phyloP scores from a whole-genome alignment of 2,797 vertebrate genomes.

The Pangasius macronema region DNA sequence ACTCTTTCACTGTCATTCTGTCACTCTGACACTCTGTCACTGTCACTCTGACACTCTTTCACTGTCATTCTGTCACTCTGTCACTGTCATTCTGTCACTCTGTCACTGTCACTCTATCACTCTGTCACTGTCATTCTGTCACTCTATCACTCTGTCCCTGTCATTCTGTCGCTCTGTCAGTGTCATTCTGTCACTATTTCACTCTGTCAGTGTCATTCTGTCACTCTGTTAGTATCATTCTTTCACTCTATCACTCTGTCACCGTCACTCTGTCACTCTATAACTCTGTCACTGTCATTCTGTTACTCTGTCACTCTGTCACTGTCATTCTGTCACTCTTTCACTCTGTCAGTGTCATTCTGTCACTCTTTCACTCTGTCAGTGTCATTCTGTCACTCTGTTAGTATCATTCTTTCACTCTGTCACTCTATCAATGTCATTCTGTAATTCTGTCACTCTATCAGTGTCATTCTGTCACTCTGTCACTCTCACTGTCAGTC shows the following conservation, averaged over 20 bases:
- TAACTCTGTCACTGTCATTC: neutral
- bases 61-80: neutral
- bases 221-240: neutral
- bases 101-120: neutral
- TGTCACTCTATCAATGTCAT: neutral
- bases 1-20: neutral
- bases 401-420: neutral
- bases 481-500: neutral
- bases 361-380: neutral
- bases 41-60: neutral
- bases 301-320: neutral
- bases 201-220: neutral
- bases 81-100: neutral
- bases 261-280: neutral
- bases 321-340: neutral
- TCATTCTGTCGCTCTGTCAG: neutral
- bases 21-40: neutral
- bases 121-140: neutral
- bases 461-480: neutral
- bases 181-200: neutral
- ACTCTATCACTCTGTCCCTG: neutral
- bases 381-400: neutral
- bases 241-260: neutral
- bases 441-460: neutral
- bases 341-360: neutral